Base-by-base conservation (phyloP, 2,113 vertebrate species). In the Etheostoma cragini region DNA sequence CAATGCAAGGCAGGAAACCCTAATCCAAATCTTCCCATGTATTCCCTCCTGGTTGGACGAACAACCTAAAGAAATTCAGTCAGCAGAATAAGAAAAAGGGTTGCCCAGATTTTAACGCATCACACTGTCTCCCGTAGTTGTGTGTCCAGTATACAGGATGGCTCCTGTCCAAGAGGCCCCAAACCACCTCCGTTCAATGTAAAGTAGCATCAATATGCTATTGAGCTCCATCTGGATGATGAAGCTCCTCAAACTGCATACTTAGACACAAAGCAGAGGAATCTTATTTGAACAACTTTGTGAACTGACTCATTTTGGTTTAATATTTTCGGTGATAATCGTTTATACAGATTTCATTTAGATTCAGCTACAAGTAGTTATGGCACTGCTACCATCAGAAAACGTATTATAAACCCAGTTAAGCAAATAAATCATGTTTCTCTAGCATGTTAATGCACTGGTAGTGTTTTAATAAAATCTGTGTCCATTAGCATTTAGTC, bases 151-250 rank as follows among this genome's bases (percentile, higher is more conserved):
- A 22, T 57, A 35, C 15, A 30, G 8, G n/a, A 17, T 67, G 22
- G 0, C 14, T 67, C 46, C 33, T 42, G 33, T 30, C 16, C 4
- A 21, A 22, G 3, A 53, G 16, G 17, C 13, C 8, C 49, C 15
- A n/a, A 47, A 35, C 21, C 24, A 26, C 1, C 47, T 63, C 15
- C 21, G 78, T 69, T 64, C 22, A 72, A 30, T 60, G 33, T 42
- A 77, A 73, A 53, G 61, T 21, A 75, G 65, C 67, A 53, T 13
- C 35, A 82, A 62, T 78, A 76, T 68, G 72, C 61, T 30, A 71
- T 16, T 19, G 22, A 74, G 30, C 14, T 61, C 38, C 11, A 16
- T 54, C 22, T 1, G 12, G 63, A 30, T 82, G 64, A 73, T 14
- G 21, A 45, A 52, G 53, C 16, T 68, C 35, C 57, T 84, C 45